Base-by-base conservation (phyloP, 2,113 vertebrate species). In the Hoplias malabaricus region DNA sequence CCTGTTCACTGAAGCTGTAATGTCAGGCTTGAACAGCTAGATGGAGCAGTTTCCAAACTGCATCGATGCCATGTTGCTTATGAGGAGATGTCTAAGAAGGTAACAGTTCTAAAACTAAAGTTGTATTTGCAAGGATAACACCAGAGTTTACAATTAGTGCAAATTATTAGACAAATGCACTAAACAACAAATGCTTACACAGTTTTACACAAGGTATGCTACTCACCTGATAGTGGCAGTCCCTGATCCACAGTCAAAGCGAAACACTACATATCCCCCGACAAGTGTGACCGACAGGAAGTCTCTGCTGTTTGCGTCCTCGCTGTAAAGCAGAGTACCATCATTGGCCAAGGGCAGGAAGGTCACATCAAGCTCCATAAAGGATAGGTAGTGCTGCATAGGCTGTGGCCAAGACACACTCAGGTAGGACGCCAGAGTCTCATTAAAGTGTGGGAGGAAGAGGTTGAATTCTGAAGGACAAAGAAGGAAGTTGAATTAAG, bases 181-280 rank as follows among this genome's bases (percentile, higher is more conserved):
- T n/a, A n/a, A n/a, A n/a, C n/a, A n/a, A n/a, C n/a, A n/a, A n/a
- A n/a, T n/a, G n/a, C n/a, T n/a, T n/a, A n/a, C n/a, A n/a, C n/a
- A n/a, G n/a, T n/a, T n/a, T n/a, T n/a, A n/a, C n/a, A n/a, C n/a
- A n/a, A n/a, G n/a, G n/a, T n/a, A 9, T 6, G 21, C 5, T 53
- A 14, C n/a, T 57, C 46, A 95, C 94, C 93, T 94, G 88, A 95
- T 93, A 4, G 92, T 56, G 25, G 93, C 91, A 0, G 91, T 91
- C 59, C 94, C 94, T 7, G 94, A 94, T 54, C 94, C 94, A 25
- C 94, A 95, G 88, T 95, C 93, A 0, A 95, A 95, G 73, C 93
- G 91, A 87, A 95, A 93, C 65, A 94, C 93, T 89, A 94, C 89
- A 0, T 93, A 89, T 78, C 92, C 85, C n/a, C 77, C 82, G 10